Evolutionary conservation across 1,140 invertebrate genomes (phyloP), one percentile per base, ranked within the genome.

Genomic region (Bombus impatiens): DNA sequence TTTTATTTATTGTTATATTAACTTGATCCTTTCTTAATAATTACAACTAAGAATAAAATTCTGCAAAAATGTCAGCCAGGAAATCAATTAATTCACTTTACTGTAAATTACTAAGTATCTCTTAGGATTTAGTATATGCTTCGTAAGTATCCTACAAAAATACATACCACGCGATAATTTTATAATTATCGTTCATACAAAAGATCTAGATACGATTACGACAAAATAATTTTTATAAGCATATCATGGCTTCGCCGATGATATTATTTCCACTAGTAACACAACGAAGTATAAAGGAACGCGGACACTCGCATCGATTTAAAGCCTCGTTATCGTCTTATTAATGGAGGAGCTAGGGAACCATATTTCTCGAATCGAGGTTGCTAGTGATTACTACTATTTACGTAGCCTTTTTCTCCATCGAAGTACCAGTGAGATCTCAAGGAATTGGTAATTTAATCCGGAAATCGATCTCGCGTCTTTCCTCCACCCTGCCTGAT

Each of bases 391-490:
- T 59, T 65, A 78, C 57, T 59, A 59, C 53, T 78, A 78, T 78
- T 78, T 78, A 72, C 28, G 47, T 59, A 53, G n/a, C n/a, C 13
- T 22, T 37, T 71, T 72, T 81, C 37, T 28, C 37, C 47, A 8
- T 4, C 25, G 44, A 53, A 59, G 25, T n/a, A 59, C 57, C 18
- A 25, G 12, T 40, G 0, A 42, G 53, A 42, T 74, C 28, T 8
- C 70, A 10, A 35, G 70, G 80, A 74, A 74, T 74, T n/a, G 70
- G 70, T 82, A 82, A 74, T 82, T 74, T 62, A 57, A 82, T 74
- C 70, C 70, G 53, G 80, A 82, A 74, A 82, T 75, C 70, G 70
- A 75, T 75, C 40, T 65, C 37, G 40, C 37, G 47, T 72, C 15
- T 32, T 71, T 15, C 18, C 71, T 22, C n/a, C n/a, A n/a, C 32